Percentiles rank a stretch among this genome's conserved stretches.
Evolutionary conservation across 2,797 vertebrate species (phyloP).

Genomic region (Siniperca undulata): DNA sequence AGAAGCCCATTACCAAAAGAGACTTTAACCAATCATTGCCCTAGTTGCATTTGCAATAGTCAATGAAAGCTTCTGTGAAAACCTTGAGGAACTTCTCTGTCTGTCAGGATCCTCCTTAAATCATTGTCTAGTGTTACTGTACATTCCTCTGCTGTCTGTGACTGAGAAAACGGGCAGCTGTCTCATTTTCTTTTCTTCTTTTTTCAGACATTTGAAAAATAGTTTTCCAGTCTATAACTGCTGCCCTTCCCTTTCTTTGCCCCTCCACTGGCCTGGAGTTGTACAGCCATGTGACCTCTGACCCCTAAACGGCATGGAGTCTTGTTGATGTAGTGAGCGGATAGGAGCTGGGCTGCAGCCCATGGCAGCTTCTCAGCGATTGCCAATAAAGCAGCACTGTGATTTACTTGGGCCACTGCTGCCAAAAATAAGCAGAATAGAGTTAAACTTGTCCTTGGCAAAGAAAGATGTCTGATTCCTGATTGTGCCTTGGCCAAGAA

Average conservation of each 20-base stretch:
- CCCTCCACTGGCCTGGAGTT: conserved; percentile 23
- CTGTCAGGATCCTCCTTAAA: conserved; percentile 37
- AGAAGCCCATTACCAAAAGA: background rate
- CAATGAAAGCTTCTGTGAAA: conserved; percentile 17
- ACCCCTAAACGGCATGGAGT: conserved; percentile 35
- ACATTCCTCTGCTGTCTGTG: conserved; percentile 47
- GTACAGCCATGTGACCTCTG: conserved; percentile 47
- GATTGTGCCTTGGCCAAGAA: conserved; percentile 81
- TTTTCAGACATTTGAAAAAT: conserved; percentile 35
- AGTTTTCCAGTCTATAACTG: conserved; percentile 32
- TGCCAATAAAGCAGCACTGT: conserved; percentile 65
- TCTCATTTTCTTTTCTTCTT: conserved; percentile 18
- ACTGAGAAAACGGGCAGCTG: conserved; percentile 49
- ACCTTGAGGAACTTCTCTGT: conserved; percentile 20
- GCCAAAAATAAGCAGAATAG: conserved; percentile 82
- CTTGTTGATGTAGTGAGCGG: conserved; percentile 56
- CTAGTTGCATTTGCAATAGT: background rate
- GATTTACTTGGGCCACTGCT: conserved; percentile 70
- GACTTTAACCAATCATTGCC: background rate
- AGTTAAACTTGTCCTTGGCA: conserved; percentile 84
- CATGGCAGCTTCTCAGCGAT: conserved; percentile 51
- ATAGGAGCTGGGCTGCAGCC: conserved; percentile 50
- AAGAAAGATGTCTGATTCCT: conserved; percentile 78
- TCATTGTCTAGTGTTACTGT: conserved; percentile 42
- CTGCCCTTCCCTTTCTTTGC: conserved; percentile 30